Evolutionary conservation across 2,113 vertebrate genomes (phyloP), one percentile per base, ranked within the genome.

Genomic region (Phoenicopterus ruber): DNA sequence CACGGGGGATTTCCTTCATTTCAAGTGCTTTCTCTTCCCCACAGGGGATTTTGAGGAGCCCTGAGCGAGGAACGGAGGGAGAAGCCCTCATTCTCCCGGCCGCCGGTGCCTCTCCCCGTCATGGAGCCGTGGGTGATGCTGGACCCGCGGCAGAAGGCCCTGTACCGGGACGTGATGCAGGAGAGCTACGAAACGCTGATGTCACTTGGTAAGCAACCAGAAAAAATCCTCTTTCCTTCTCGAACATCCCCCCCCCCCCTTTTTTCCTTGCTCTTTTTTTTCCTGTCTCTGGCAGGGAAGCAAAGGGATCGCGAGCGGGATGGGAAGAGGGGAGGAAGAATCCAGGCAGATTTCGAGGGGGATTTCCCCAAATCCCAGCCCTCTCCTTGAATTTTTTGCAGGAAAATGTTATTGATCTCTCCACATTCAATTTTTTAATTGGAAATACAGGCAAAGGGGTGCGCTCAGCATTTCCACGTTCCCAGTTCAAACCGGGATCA

Each of bases 161-260:
- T 96, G 71, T 95, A 95, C 88, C 88, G n/a, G 11, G 71, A 95
- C 0, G 93, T 96, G 71, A 80, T 96, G 95, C 84, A 95, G 6
- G 91, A 95, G 67, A 96, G 95, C 81, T 96, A 96, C 3, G 71
- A 93, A 40, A 95, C 95, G 1, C 83, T 96, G 26, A 79, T 96
- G 93, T 61, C 88, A 18, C 88, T 96, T 2, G 95, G 95, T 96
- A 66, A 93, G 76, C 14, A 14, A 11, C 5, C 7, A 6, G 34
- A 38, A 38, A 14, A 14, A 36, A 34, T 3, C 81, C 50, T 3
- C 9, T 21, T n/a, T 46, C 58, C 34, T 46, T 31, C 9, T 31
- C 29, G 4, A 16, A 2, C 3, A 2, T 12, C 11, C 17, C 16
- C 11, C 21, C 14, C 1, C 16, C 13, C 17, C 8, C 1, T 11